Conservation (phyloP, 2,797 vertebrate species). For the Tapera naevia region DNA sequence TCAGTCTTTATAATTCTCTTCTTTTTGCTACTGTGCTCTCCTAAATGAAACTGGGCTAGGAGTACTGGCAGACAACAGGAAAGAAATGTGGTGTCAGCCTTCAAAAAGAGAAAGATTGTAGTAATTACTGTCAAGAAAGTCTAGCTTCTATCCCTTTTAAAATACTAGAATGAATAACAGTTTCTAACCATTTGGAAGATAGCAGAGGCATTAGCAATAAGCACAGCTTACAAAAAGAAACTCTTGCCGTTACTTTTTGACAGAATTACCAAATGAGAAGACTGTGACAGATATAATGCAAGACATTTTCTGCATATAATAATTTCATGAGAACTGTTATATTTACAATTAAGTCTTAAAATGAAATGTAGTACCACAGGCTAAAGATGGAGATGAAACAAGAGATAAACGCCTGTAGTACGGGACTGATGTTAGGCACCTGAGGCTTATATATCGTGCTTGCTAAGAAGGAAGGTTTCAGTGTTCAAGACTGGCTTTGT, state of each 20-base stretch:
- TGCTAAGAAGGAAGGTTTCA: neutral
- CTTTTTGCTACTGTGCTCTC: neutral
- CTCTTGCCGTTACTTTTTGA: neutral
- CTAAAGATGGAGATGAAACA: neutral
- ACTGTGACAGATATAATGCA: neutral
- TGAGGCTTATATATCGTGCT: neutral
- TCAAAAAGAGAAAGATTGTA: slow-evolving; percentile 41
- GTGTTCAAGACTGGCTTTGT: neutral
- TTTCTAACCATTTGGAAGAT: slow-evolving; percentile 12
- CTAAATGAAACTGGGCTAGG: neutral
- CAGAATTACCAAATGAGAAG: neutral
- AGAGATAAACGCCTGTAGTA: neutral
- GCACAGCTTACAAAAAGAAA: neutral
- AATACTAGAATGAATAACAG: slow-evolving; percentile 21
- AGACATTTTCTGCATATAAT: neutral
- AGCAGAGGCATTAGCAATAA: neutral
- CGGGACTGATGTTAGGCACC: neutral
- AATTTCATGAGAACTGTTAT: neutral
- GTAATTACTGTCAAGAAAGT: slow-evolving; percentile 57
- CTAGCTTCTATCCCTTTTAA: slow-evolving; percentile 4
- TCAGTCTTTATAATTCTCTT: neutral
- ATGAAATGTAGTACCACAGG: neutral
- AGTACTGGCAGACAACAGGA: slow-evolving; percentile 25
- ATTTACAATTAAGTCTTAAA: neutral
- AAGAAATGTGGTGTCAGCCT: slow-evolving; percentile 31